These are phyloP conservation scores for Phyllotis vaccarum DNA, from an alignment of 2,797 vertebrate genomes.

Conservation along the genomic window DNA sequence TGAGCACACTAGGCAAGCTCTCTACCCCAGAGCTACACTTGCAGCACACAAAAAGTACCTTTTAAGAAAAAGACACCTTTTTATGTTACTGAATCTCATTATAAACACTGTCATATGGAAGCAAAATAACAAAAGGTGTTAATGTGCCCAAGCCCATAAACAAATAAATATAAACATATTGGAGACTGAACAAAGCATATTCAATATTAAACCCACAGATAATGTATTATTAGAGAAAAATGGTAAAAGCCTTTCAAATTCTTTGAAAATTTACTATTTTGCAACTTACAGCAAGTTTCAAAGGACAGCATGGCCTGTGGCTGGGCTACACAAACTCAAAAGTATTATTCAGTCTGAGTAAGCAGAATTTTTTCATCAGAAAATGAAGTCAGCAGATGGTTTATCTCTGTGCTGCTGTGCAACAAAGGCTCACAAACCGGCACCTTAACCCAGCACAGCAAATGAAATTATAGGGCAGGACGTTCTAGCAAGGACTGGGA, in stretches of 20 bases:
- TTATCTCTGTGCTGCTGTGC: neutral
- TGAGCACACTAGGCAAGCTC: neutral
- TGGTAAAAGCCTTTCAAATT: neutral
- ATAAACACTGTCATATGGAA: neutral
- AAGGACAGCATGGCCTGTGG: neutral
- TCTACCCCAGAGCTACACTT: neutral
- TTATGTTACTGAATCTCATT: neutral
- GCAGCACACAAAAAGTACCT: neutral
- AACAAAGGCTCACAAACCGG: neutral
- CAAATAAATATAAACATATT: neutral
- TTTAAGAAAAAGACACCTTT: neutral
- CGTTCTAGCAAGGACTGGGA: neutral
- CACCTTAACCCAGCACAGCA: neutral
- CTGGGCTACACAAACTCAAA: neutral
- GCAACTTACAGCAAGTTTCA: neutral
- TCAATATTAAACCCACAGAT: neutral
- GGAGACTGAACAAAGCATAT: neutral
- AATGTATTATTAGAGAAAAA: neutral
- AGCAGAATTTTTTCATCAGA: neutral
- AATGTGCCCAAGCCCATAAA: neutral
- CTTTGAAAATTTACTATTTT: neutral
- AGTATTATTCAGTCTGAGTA: neutral
- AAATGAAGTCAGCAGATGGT: neutral
- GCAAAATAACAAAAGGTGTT: neutral
- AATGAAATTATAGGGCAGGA: neutral